Percentiles rank a stretch among this genome's conserved stretches.
Evolutionary conservation across 2,113 vertebrate species (phyloP).

Genomic region (Bufo gargarizans): DNA sequence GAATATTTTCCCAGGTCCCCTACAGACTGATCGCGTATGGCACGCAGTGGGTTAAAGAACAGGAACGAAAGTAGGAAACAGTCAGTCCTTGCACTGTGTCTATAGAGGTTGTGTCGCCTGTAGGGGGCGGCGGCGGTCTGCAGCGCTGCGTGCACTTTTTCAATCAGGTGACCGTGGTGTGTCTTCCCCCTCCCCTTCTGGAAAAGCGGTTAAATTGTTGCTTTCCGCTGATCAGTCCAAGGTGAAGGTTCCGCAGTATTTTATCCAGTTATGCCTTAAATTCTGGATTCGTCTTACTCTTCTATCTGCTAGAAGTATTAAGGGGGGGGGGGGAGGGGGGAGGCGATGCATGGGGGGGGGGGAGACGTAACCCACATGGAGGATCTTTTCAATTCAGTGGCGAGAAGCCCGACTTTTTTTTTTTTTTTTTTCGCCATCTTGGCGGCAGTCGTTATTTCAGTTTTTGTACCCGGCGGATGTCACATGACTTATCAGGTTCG

Average conservation of each 20-base stretch:
- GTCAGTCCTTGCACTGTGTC: slow-evolving; percentile 23
- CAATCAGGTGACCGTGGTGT: not conserved
- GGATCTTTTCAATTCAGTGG: not conserved
- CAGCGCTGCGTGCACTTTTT: not conserved
- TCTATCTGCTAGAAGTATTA: not conserved
- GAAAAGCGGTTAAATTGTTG: not conserved
- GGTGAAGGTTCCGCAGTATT: not conserved
- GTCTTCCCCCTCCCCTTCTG: not conserved
- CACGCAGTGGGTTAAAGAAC: not conserved
- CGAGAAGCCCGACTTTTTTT: not conserved
- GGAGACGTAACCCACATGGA: not conserved
- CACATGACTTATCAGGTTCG: slow-evolving; percentile 64
- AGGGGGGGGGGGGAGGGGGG: not conserved
- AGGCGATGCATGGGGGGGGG: not conserved
- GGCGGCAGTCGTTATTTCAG: slow-evolving; percentile 53
- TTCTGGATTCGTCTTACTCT: not conserved
- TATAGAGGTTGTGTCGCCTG: not conserved
- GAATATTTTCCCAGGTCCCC: not conserved
- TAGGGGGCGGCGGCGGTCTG: not conserved
- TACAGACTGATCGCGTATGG: not conserved
- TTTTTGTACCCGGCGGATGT: slow-evolving; percentile 60
- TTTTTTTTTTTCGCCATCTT: not conserved
- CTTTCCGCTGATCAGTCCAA: not conserved
- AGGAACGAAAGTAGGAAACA: not conserved
- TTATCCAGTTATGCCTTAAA: slow-evolving; percentile 1